phyloP scores from a whole-genome alignment of 2,113 vertebrate genomes.

The Hydrochoerus hydrochaeris region DNA sequence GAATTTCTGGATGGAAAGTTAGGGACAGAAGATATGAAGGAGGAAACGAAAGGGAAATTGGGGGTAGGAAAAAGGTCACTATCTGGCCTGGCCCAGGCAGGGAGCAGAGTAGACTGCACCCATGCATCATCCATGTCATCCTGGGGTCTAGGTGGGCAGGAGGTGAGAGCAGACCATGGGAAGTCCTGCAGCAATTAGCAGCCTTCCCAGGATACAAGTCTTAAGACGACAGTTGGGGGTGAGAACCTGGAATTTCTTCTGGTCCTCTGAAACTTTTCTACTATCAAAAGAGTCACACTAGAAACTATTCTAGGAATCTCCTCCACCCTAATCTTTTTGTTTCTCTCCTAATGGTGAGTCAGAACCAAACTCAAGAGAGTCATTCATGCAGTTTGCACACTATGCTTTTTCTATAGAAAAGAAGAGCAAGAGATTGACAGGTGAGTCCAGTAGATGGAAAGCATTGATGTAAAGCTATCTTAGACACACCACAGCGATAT shows the following conservation, averaged over 20 bases:
- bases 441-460: background rate
- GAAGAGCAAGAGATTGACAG: background rate
- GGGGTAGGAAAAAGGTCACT: background rate
- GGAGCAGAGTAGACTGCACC: background rate
- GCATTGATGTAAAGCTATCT: background rate
- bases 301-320: background rate
- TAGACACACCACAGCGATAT: too few relatives aligned
- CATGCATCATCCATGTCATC: background rate
- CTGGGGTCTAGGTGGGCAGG: background rate
- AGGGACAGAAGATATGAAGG: background rate
- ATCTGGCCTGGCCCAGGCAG: background rate
- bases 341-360: background rate
- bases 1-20: background rate
- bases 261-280: background rate
- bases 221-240: background rate
- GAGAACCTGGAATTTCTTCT: background rate
- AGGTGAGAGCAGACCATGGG: background rate
- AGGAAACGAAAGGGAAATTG: background rate
- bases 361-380: background rate
- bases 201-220: background rate
- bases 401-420: conserved; percentile 16
- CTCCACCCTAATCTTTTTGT: background rate
- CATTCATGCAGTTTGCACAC: background rate
- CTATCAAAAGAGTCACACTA: background rate
- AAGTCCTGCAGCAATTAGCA: background rate